phyloP scores from a whole-genome alignment of 2,888 invertebrate species.

The Chaetogeoica ovagalla region DNA sequence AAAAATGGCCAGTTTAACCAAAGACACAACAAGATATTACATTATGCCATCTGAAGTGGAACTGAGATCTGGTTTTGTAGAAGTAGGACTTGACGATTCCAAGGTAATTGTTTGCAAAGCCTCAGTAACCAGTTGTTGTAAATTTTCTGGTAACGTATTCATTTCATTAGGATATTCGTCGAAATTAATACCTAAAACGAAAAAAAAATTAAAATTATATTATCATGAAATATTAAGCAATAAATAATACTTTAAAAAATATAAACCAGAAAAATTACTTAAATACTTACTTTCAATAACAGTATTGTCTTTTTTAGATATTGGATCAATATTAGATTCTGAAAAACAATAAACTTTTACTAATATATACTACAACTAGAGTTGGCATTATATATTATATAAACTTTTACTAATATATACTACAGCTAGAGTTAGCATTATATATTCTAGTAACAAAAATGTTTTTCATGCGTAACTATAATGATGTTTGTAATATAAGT shows the following conservation, averaged over 20 bases:
- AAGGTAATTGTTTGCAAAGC: slow-evolving; percentile 26
- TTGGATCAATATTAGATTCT: slow-evolving; percentile 1
- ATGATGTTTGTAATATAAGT: too few relatives aligned
- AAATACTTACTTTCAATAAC: slow-evolving; percentile 6
- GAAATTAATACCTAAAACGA: slow-evolving; percentile 24
- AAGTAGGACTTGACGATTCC: neutral
- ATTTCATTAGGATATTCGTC: slow-evolving; percentile 43
- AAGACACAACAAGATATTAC: too few relatives aligned
- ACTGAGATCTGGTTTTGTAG: neutral
- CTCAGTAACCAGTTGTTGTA: slow-evolving; percentile 40
- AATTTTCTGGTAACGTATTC: slow-evolving; percentile 37
- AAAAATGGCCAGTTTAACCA: too few relatives aligned
- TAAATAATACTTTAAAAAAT: neutral
- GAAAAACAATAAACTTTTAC: slow-evolving; percentile 5
- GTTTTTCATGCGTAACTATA: too few relatives aligned
- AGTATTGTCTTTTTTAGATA: slow-evolving; percentile 9
- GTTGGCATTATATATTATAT: too few relatives aligned
- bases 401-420: neutral
- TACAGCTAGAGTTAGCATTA: too few relatives aligned
- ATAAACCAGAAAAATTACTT: neutral
- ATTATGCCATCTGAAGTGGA: slow-evolving; percentile 5
- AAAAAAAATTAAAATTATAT: neutral
- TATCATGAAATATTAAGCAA: too few relatives aligned
- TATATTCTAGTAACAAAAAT: too few relatives aligned
- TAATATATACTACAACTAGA: too few relatives aligned